Base-by-base conservation (phyloP, 2,888 invertebrate species). In the Orthosia gothica region DNA sequence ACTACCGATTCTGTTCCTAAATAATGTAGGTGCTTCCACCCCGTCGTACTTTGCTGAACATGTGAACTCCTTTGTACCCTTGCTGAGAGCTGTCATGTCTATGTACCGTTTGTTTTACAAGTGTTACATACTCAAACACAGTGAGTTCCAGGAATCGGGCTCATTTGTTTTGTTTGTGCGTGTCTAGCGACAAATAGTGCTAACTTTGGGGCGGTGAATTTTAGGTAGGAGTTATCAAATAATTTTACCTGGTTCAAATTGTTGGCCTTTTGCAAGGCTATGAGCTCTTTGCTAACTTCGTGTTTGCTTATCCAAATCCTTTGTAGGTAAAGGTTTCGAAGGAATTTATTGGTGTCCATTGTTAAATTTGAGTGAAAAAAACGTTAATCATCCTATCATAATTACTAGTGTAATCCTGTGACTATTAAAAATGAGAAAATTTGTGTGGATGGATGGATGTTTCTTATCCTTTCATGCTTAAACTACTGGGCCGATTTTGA, bases 31-130 rank as follows among this genome's bases (percentile, higher is more conserved):
- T 69, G 59, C 49, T 45, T 61, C 59, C 40, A 32, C 54, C 12
- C 40, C 16, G 26, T 73, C 26, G 18, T 58, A 80, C 54, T 58
- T 64, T 64, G 74, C 32, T 74, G 26, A 72, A 73, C 81, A 59
- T 59, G 26, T 76, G 59, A 71, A 49, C 20, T 49, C 64, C 76
- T 76, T 80, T 76, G 64, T 80, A 80, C 58, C 55, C 55, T 62
- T 55, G 55, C 15, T 57, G 18, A 40, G 52, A 59, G 58, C 81
- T 80, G 76, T 80, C 74, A 80, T 54, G 73, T 5, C 18, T 81
- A 80, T 49, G 76, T 73, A 20, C 74, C 58, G 54, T 52, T 52
- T 0, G n/a, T 52, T n/a, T n/a, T 79, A 52, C 45, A 72, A 79
- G 47, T 63, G 63, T 79, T 47, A 76, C 40, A 40, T 40, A 40